phyloP scores from a whole-genome alignment of 2,113 vertebrate genomes.

The Oxyruncus cristatus region DNA sequence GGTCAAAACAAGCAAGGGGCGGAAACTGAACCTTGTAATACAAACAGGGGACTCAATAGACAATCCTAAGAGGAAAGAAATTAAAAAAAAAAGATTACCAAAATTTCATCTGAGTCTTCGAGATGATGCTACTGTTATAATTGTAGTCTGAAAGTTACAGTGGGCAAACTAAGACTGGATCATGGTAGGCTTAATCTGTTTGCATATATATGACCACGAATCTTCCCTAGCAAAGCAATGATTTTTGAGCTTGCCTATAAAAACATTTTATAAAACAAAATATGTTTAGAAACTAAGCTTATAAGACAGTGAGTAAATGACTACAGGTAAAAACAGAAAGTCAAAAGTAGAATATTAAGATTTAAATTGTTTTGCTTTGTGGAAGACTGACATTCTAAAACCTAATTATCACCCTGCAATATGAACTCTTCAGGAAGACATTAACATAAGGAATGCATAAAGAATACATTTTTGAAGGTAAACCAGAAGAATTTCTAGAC shows the following conservation, averaged over 20 bases:
- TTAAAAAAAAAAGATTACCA: background rate
- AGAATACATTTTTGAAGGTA: background rate
- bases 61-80: background rate
- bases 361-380: background rate
- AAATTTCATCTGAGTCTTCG: background rate
- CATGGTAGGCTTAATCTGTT: background rate
- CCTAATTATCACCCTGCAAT: background rate
- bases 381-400: background rate
- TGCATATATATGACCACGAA: background rate
- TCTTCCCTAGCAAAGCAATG: background rate
- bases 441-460: background rate
- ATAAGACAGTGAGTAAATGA: background rate
- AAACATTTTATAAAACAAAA: background rate
- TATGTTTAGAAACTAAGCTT: background rate
- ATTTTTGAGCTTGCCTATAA: background rate
- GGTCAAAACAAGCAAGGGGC: background rate
- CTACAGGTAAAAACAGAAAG: background rate
- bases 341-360: background rate
- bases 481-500: conserved; percentile 12
- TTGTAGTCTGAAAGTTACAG: background rate
- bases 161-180: background rate
- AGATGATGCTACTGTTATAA: background rate
- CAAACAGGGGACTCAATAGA: background rate
- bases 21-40: background rate
- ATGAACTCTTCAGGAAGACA: background rate